Percentiles rank a stretch among this genome's conserved stretches.
Evolutionary conservation across 2,113 vertebrate species (phyloP).

Genomic region (Marmota monax): DNA sequence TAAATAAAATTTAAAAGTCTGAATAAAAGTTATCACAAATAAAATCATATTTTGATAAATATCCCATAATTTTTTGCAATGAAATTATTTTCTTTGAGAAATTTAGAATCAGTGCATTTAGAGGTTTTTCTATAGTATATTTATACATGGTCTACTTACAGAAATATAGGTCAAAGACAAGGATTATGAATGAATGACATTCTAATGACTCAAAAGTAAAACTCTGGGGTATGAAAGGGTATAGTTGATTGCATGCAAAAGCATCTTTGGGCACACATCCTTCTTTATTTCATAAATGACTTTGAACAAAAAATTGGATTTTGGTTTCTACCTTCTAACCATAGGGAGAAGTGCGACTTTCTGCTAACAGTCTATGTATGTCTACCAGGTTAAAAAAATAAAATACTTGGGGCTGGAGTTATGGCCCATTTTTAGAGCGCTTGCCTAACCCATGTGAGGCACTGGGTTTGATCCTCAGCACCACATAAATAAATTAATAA

Average conservation of each 20-base stretch:
- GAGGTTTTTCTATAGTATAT: neutral
- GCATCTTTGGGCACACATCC: neutral
- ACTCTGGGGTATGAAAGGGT: neutral
- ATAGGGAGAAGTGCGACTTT: neutral
- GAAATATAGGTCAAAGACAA: neutral
- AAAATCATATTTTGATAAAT: neutral
- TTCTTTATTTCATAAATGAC: neutral
- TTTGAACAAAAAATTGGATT: neutral
- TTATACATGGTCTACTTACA: neutral
- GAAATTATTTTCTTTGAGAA: slow-evolving; percentile 19
- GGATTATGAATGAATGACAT: neutral
- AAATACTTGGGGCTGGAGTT: no score
- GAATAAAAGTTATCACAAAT: neutral
- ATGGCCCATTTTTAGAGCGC: no score
- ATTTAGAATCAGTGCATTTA: neutral
- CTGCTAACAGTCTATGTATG: neutral
- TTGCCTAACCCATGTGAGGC: no score
- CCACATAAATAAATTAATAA: no score
- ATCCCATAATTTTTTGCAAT: neutral
- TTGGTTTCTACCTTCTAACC: neutral
- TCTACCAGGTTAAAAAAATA: neutral
- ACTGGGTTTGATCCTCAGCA: no score
- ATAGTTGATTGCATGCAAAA: neutral
- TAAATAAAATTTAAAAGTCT: neutral
- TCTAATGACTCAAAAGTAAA: neutral